Evolutionary conservation across 2,797 vertebrate species (phyloP), one percentile per base, ranked within the genome.

Genomic region (Huso huso): DNA sequence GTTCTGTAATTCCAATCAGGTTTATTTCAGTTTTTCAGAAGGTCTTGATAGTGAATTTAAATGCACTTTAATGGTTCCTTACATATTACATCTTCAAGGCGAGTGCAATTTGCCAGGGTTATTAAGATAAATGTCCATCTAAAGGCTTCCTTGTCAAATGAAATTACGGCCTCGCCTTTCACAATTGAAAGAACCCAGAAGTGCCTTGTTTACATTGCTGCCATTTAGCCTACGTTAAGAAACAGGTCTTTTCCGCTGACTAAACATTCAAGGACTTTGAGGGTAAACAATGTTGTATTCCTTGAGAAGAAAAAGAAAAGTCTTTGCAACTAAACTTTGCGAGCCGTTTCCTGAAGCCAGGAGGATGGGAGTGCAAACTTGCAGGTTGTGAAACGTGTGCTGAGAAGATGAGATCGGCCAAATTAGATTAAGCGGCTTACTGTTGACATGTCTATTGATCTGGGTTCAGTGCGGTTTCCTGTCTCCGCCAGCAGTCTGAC

Each of bases 391-490:
- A 88, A 37, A 86, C 82, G 83, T 76, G 77, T 77, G 78, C 79
- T 86, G 82, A 13, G 49, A 10, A 84, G 80, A 87, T 86, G 87
- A 89, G 87, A 89, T 89, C 83, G 84, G 81, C 81, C 68, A 78
- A 87, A 90, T 93, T 89, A 91, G 87, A 93, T 92, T 88, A 88
- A 86, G 83, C 82, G 78, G 82, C 85, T 93, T 86, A 87, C 85
- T 88, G 87, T 85, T 90, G 88, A 93, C 89, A 89, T 85, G 90
- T 90, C 87, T 87, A 83, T 93, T 90, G 91, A 93, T 93, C 90
- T 89, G 85, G 77, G 83, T 88, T 91, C 88, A 85, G 77, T 75
- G 49, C 76, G 74, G 81, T 82, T 90, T 85, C 87, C 87, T 88
- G 85, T 86, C 80, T 82, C 79, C 84, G 83, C 80, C 74, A 78